phyloP scores from a whole-genome alignment of 1,140 invertebrate genomes.

The Euschistus heros region DNA sequence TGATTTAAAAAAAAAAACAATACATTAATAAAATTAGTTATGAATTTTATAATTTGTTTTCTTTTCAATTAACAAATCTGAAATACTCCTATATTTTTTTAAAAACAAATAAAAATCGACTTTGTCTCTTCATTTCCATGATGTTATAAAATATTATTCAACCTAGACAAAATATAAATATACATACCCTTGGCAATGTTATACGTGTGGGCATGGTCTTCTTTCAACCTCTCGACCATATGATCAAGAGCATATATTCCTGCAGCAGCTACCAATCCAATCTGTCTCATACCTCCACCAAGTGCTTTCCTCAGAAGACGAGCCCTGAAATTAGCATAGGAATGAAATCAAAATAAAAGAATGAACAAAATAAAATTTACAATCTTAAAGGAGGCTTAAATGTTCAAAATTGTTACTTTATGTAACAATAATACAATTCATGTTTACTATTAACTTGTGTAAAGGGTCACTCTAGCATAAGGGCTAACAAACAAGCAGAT shows the following conservation, averaged over 20 bases:
- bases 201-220: slow-evolving; percentile 63
- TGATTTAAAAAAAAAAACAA: too few relatives aligned
- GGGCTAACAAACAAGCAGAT: too few relatives aligned
- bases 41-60: too few relatives aligned
- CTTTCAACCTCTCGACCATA: slow-evolving; percentile 51
- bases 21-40: too few relatives aligned
- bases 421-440: too few relatives aligned
- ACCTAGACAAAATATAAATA: neutral
- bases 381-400: too few relatives aligned
- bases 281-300: slow-evolving; percentile 87
- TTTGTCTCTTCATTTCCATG: slow-evolving; percentile 24
- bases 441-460: too few relatives aligned
- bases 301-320: slow-evolving; percentile 68
- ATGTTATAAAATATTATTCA: slow-evolving; percentile 20
- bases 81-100: slow-evolving; percentile 11
- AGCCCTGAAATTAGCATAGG: slow-evolving; percentile 43
- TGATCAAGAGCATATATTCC: slow-evolving; percentile 71
- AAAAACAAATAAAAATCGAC: slow-evolving; percentile 1
- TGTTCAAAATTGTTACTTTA: slow-evolving; percentile 61
- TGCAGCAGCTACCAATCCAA: slow-evolving; percentile 77
- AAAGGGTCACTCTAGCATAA: too few relatives aligned
- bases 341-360: too few relatives aligned
- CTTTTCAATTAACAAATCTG: neutral
- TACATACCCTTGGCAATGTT: slow-evolving; percentile 53
- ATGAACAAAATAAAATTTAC: too few relatives aligned